Evolutionary conservation across 2,888 invertebrate genomes (phyloP).

Genomic region (Brassicogethes aeneus): DNA sequence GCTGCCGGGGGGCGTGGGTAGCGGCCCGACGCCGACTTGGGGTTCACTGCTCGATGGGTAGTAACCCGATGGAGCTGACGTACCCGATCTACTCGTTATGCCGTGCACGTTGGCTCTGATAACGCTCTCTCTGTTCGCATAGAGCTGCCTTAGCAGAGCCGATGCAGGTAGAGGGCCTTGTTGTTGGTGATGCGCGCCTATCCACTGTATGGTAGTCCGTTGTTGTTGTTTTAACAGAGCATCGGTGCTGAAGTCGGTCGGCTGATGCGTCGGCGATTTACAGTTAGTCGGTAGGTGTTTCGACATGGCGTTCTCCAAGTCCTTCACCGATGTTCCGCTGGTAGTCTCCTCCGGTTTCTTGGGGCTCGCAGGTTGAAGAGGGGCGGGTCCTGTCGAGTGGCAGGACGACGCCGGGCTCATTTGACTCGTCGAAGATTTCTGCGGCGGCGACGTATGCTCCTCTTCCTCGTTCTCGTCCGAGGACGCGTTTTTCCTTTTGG

Average conservation of each 20-base stretch:
- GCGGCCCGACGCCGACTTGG: constrained; percentile 60
- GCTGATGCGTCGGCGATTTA: constrained; percentile 55
- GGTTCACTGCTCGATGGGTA: constrained; percentile 42
- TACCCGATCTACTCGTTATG: constrained; percentile 41
- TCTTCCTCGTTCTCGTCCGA: constrained; percentile 47
- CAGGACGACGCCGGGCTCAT: constrained; percentile 56
- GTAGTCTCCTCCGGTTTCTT: constrained; percentile 41
- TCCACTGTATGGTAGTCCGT: constrained; percentile 86
- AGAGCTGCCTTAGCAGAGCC: constrained; percentile 79
- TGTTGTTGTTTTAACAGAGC: constrained; percentile 74
- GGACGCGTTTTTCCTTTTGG: constrained; percentile 53
- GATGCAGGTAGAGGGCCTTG: constrained; percentile 71
- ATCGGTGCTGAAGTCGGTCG: constrained; percentile 83
- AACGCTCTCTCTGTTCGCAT: constrained; percentile 90
- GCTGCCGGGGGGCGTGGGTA: constrained; percentile 86
- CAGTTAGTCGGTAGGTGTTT: constrained; percentile 69
- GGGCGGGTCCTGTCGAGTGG: constrained; percentile 43
- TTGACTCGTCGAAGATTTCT: constrained; percentile 35
- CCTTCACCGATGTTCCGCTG: constrained; percentile 65
- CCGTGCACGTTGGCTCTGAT: constrained; percentile 78
- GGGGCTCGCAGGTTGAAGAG: constrained; percentile 31
- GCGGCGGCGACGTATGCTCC: constrained; percentile 41
- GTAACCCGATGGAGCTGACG: constrained; percentile 34
- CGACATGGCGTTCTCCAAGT: constrained; percentile 93
- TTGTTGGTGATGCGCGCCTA: constrained; percentile 67